These are phyloP conservation scores for Erebia epiphron DNA, from an alignment of 2,888 invertebrate species.

Conservation along the genomic window DNA sequence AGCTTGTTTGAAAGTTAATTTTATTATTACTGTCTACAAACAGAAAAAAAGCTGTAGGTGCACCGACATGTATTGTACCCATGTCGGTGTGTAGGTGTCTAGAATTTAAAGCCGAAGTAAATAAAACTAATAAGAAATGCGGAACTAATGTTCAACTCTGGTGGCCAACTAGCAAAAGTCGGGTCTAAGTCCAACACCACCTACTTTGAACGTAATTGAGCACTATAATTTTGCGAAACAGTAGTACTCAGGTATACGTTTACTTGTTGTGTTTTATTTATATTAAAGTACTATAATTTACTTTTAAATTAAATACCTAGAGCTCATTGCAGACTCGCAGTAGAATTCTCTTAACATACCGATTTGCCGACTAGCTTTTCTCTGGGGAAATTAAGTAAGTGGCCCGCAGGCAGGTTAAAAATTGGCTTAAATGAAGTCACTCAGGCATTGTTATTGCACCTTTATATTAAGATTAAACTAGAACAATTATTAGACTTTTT, in stretches of 20 bases:
- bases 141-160: not conserved
- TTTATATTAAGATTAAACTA: not conserved
- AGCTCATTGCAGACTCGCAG: not conserved
- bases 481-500: not conserved
- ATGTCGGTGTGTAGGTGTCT: no score
- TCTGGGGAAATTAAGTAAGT: slow-evolving; percentile 59
- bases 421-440: slow-evolving; percentile 43
- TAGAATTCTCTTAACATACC: slow-evolving; percentile 42
- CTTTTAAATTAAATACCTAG: slow-evolving; percentile 5
- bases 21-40: no score
- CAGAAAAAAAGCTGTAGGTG: no score
- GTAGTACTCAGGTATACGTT: not conserved
- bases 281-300: not conserved
- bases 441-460: slow-evolving; percentile 30
- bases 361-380: slow-evolving; percentile 45
- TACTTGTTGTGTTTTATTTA: not conserved
- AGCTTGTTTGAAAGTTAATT: no score
- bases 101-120: not conserved
- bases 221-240: not conserved
- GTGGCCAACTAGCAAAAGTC: not conserved
- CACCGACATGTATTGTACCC: no score
- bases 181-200: not conserved
- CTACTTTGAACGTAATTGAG: not conserved
- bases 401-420: slow-evolving; percentile 48
- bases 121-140: not conserved